A percentile compares a stretch with the other conserved stretches of the same genome.
Evolutionary conservation across 92 coral and sea anemone genomes (phyloP).

Genomic region (Epizoanthus rinbou): DNA sequence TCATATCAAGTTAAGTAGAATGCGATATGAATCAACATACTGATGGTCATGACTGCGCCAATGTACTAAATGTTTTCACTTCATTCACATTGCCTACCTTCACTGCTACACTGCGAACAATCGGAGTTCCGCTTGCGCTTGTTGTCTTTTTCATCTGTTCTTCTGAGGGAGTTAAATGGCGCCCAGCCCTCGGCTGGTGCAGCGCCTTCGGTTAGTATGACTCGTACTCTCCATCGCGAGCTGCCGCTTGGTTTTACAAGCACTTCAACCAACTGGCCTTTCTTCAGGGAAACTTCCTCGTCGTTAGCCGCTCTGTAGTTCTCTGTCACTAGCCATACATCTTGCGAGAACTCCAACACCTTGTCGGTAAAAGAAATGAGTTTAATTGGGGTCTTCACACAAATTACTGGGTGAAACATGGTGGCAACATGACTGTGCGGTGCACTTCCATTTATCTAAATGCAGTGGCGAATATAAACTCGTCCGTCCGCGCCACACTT

Average conservation of each 20-base stretch:
- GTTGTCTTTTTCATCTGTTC: slow-evolving; percentile 81
- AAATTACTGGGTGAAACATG: slow-evolving; percentile 62
- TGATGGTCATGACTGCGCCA: background rate
- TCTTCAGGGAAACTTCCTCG: slow-evolving; percentile 95
- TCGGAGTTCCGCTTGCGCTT: slow-evolving; percentile 87
- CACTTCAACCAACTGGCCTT: slow-evolving; percentile 94
- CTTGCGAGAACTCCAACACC: slow-evolving; percentile 79
- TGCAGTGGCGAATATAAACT: background rate
- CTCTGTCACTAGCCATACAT: slow-evolving; percentile 88
- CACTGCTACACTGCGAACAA: slow-evolving; percentile 97
- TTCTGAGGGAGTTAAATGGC: slow-evolving; percentile 77
- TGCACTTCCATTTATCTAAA: slow-evolving; percentile 5
- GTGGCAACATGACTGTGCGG: background rate
- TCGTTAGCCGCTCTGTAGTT: slow-evolving; percentile 86
- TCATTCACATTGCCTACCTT: slow-evolving; percentile 65
- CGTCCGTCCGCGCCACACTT: slow-evolving; percentile 21
- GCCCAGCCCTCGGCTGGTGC: slow-evolving; percentile 93
- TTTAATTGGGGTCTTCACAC: slow-evolving; percentile 73
- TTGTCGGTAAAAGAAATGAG: slow-evolving; percentile 71
- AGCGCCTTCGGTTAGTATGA: slow-evolving; percentile 82
- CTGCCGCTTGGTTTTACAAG: slow-evolving; percentile 93
- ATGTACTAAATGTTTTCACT: background rate
- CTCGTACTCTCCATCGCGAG: slow-evolving; percentile 89
- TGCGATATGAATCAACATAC: background rate
- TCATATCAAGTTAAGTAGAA: background rate